These are phyloP conservation scores for Lepeophtheirus nordmannii DNA, from an alignment of 2,888 invertebrate genomes.

Conservation along the genomic window DNA sequence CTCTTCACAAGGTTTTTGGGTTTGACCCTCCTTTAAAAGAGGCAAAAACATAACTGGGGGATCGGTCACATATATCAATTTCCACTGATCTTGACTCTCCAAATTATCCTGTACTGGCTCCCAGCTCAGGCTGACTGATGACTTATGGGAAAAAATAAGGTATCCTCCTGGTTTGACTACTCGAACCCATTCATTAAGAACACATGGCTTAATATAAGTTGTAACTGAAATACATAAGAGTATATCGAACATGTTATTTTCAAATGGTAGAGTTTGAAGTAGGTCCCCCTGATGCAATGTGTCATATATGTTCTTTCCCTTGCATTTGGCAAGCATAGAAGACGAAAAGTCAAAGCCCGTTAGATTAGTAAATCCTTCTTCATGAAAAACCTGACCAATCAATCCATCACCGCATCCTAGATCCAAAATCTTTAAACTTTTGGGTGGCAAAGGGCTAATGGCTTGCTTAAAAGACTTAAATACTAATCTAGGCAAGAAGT, in stretches of 20 bases:
- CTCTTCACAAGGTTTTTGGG: not conserved
- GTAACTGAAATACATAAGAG: not conserved
- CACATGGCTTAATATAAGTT: not conserved
- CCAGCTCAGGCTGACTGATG: not conserved
- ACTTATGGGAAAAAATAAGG: not conserved
- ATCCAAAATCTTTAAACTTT: slow-evolving; percentile 1
- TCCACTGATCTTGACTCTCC: not conserved
- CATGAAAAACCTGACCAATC: not conserved
- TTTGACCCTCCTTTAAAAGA: not conserved
- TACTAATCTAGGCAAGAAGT: slow-evolving; percentile 5
- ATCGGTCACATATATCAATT: not conserved
- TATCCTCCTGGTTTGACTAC: not conserved
- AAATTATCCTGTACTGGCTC: not conserved
- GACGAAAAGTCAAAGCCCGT: slow-evolving; percentile 14
- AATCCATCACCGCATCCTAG: slow-evolving; percentile 20
- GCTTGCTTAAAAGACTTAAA: not conserved
- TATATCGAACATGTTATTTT: not conserved
- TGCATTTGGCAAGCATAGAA: not conserved
- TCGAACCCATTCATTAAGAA: not conserved
- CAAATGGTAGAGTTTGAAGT: not conserved
- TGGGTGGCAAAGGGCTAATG: not conserved
- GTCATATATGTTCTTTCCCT: not conserved
- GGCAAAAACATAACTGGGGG: not conserved
- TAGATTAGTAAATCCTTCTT: not conserved
- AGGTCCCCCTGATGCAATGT: not conserved